These are phyloP conservation scores for Phylloscopus trochilus DNA, from an alignment of 2,113 vertebrate species.

Conservation along the genomic window DNA sequence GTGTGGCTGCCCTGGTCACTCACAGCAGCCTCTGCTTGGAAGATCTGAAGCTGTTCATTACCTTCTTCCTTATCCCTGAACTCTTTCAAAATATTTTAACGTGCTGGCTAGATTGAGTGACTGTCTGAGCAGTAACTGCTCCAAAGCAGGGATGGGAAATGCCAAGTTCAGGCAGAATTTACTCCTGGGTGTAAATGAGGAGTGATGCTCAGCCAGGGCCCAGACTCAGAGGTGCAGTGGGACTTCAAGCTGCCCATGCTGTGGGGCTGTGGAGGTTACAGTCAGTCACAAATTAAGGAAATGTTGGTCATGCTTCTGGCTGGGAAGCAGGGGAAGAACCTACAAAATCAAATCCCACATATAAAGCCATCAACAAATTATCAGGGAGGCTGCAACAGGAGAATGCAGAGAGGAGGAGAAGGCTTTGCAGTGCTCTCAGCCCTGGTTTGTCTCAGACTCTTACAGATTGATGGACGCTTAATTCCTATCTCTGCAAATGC, in stretches of 20 bases:
- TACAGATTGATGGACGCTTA: constrained; percentile 14
- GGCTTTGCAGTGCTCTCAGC: background rate
- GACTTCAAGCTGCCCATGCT: background rate
- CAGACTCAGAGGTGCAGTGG: background rate
- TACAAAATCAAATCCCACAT: background rate
- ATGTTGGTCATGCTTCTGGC: background rate
- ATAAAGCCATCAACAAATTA: constrained; percentile 26
- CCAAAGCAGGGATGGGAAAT: background rate
- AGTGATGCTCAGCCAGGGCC: background rate
- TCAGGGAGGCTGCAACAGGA: background rate
- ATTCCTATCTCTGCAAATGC: constrained; percentile 21
- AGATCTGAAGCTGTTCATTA: background rate
- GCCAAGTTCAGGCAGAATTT: background rate
- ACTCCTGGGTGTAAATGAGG: background rate
- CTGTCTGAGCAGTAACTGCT: background rate
- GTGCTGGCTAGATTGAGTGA: background rate
- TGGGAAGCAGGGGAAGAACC: background rate
- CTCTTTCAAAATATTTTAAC: background rate
- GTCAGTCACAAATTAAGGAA: background rate
- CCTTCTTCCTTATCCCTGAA: background rate
- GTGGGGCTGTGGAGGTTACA: background rate
- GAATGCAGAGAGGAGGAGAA: background rate
- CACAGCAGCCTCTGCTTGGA: background rate
- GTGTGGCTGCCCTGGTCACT: background rate
- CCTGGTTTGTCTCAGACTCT: constrained; percentile 39